phyloP scores from a whole-genome alignment of 1,140 invertebrate species.

The Triops longicaudatus region DNA sequence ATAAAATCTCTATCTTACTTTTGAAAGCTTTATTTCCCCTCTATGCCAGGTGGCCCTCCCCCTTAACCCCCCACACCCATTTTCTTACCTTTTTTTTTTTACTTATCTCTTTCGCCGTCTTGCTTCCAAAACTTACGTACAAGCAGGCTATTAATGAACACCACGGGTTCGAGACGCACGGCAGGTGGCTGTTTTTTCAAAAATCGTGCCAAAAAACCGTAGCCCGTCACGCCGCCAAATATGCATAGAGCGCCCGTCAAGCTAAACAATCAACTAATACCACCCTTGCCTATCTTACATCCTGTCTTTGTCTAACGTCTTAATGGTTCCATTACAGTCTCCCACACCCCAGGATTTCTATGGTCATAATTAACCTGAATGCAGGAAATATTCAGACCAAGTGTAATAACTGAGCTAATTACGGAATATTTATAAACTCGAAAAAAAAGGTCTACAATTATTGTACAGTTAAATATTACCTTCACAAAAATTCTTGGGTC shows the following conservation, averaged over 20 bases:
- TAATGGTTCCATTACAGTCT: not conserved
- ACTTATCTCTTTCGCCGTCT: constrained; percentile 6
- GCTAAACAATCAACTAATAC: not conserved
- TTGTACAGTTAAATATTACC: no score
- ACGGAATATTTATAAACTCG: no score
- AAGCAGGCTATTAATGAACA: constrained; percentile 5
- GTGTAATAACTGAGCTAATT: no score
- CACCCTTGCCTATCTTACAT: not conserved
- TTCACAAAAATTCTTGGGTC: no score
- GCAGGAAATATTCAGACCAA: no score
- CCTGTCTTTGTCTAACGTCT: not conserved
- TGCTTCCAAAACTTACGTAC: not conserved
- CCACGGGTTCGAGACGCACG: not conserved
- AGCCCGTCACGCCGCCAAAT: not conserved
- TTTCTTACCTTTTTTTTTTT: not conserved
- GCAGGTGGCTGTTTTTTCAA: not conserved
- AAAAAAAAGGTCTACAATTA: no score
- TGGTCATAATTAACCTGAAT: not conserved
- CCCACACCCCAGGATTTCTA: not conserved
- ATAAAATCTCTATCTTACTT: not conserved
- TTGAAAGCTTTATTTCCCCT: not conserved
- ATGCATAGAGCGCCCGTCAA: not conserved
- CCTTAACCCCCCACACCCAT: no score
- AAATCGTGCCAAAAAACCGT: not conserved
- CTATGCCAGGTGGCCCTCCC: not conserved